Evolutionary conservation across 2,888 invertebrate species (phyloP), one percentile per base, ranked within the genome.

Genomic region (Amiota minor): DNA sequence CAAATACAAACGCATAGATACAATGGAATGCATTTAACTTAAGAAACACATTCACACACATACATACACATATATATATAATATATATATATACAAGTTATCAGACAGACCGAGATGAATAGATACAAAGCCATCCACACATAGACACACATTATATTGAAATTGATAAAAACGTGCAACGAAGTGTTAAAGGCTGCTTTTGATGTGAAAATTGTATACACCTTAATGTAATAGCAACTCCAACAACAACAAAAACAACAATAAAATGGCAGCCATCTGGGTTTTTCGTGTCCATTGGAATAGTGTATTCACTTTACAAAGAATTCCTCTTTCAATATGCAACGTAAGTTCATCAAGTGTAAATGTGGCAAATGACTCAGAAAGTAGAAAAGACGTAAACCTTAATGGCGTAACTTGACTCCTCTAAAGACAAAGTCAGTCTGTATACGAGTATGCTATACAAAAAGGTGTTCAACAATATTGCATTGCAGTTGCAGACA

Each of bases 131-230:
- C 16, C 18, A 46, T 0, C 45, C 47, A 47, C 45, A 64, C 18
- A 46, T 47, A 64, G 11, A 18, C 23, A 61, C n/a, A 45, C 18
- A 65, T 18, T 47, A 9, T 20, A 65, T 47, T 47, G 18, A 65
- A 65, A 65, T 47, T 47, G 16, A 65, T 65, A 47, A 65, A 65
- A 65, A 47, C 65, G 47, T 65, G 65, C 35, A 65, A 47, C 65
- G 45, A 64, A 68, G 50, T 53, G 50, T 68, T 50, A 53, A 50
- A 35, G 35, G 46, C 20, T 9, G 2, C 50, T 53, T 50, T 50
- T 50, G 50, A 47, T 46, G 49, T 14, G 23, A 23, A 35, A 62
- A 59, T 59, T 20, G 16, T 59, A 20, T 59, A 20, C 20, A 45
- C 35, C 16, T n/a, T 23, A 14, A 45, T 50, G 50, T 45, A 53